Conservation (phyloP, 2,888 invertebrate species). For the Melipona beecheii region DNA sequence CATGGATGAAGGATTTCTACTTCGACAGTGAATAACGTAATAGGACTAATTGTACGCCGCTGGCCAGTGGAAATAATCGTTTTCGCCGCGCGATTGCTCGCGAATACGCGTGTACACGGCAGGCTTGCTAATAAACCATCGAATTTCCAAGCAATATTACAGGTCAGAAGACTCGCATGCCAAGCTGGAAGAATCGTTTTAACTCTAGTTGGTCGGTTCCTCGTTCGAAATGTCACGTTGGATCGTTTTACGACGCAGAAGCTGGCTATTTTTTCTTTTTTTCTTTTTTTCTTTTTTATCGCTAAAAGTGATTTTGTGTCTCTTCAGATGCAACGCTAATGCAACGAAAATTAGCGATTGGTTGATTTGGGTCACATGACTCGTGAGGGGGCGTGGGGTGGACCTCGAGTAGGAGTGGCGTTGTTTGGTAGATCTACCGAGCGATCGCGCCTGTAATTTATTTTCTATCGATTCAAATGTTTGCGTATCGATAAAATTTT, state of each 20-base stretch:
- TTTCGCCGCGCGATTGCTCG: constrained; percentile 30
- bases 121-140: constrained; percentile 46
- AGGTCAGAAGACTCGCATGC: constrained; percentile 42
- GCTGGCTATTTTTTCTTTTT: not conserved
- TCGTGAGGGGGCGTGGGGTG: no score
- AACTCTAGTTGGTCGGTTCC: not conserved
- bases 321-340: no score
- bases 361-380: no score
- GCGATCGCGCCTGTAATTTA: no score
- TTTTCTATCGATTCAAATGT: no score
- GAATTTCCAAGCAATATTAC: constrained; percentile 49
- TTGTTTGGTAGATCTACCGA: no score
- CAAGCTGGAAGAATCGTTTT: constrained; percentile 18
- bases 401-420: no score
- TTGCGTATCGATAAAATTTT: no score
- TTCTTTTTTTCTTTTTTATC: not conserved
- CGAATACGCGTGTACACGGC: constrained; percentile 31
- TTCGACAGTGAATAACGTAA: constrained; percentile 18
- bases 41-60: constrained; percentile 52
- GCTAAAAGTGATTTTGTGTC: no score
- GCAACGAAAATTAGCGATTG: no score
- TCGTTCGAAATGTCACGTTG: constrained; percentile 18
- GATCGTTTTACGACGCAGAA: not conserved
- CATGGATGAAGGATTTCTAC: constrained; percentile 24
- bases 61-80: constrained; percentile 55